Conservation (phyloP, 2,797 vertebrate species). For the Dryobates pubescens region DNA sequence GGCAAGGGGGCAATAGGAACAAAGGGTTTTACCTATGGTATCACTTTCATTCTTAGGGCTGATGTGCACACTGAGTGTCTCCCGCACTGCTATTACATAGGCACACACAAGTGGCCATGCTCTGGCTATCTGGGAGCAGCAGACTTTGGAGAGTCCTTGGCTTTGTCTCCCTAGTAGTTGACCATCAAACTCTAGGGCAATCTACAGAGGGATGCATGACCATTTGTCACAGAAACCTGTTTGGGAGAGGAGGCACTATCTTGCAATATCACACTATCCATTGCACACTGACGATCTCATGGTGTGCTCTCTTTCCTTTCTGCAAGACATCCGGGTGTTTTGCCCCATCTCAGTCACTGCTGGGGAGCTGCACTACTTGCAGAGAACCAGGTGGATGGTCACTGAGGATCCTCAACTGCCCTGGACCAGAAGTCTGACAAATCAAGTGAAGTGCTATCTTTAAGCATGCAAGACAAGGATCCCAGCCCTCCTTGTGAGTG, state of each 20-base stretch:
- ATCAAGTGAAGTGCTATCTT: neutral
- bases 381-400: neutral
- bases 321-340: neutral
- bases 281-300: too few species aligned
- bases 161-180: neutral
- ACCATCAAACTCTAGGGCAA: neutral
- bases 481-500: neutral
- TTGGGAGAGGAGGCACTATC: neutral
- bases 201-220: too few species aligned
- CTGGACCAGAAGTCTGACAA: too few species aligned
- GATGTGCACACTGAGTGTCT: neutral
- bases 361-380: accelerated
- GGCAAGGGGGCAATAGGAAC: neutral
- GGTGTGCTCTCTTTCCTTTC: neutral
- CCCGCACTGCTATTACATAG: too few species aligned
- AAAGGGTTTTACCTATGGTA: neutral
- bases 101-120: neutral
- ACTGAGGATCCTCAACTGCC: neutral
- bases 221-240: too few species aligned
- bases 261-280: neutral
- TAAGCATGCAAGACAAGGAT: neutral
- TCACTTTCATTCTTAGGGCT: accelerated
- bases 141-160: neutral
- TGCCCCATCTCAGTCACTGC: neutral
- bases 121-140: neutral